Evolutionary conservation across 2,797 vertebrate species (phyloP).

Genomic region (Sarcophilus harrisii): DNA sequence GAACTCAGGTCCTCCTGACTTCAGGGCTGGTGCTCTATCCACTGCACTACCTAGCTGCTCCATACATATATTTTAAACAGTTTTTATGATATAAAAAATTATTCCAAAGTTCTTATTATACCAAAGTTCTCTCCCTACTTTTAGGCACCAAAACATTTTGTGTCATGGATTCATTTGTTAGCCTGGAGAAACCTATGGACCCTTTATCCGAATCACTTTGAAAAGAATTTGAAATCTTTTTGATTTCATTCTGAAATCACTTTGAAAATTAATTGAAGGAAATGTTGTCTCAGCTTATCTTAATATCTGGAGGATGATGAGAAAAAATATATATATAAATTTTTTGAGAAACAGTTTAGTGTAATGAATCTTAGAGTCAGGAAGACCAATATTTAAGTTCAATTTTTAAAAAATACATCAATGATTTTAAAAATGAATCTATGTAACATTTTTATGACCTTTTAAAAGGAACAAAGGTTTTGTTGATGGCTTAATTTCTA

Average conservation of each 20-base stretch:
- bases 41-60: no score
- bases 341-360: neutral
- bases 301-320: neutral
- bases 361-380: neutral
- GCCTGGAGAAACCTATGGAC: neutral
- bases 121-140: neutral
- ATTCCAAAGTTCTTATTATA: neutral
- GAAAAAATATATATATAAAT: neutral
- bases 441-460: neutral
- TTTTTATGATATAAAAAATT: neutral
- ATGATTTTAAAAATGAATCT: neutral
- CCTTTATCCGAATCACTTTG: neutral
- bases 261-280: neutral
- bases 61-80: no score
- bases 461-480: neutral
- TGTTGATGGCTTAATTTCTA: neutral
- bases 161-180: neutral
- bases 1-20: no score
- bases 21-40: no score
- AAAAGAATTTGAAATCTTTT: neutral
- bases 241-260: neutral
- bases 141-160: neutral
- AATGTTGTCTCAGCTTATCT: neutral
- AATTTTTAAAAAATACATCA: neutral
- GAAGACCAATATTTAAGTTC: neutral